These are phyloP conservation scores for Drosophila suboccidentalis DNA, from an alignment of 2,888 invertebrate genomes.

Conservation along the genomic window DNA sequence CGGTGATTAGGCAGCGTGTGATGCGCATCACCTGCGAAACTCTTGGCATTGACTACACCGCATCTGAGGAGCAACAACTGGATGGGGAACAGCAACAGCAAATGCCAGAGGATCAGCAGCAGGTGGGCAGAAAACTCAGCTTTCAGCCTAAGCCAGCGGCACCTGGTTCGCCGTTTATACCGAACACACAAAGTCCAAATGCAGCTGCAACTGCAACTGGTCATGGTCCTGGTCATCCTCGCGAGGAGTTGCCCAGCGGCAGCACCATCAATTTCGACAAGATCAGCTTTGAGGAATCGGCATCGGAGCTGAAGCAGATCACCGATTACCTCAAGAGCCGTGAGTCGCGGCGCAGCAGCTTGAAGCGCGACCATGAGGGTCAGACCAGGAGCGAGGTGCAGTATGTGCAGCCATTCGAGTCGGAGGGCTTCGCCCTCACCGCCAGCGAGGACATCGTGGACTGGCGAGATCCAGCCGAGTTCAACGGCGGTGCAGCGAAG, in stretches of 20 bases:
- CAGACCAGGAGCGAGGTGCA: constrained; percentile 66
- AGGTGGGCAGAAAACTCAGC: constrained; percentile 22
- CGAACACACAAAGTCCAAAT: constrained; percentile 71
- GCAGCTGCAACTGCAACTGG: not conserved
- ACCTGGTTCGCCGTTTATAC: constrained; percentile 61
- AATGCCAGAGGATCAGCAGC: constrained; percentile 18
- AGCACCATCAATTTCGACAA: constrained; percentile 83
- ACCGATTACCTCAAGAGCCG: constrained; percentile 83
- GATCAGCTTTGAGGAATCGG: constrained; percentile 83
- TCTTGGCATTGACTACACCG: constrained; percentile 73
- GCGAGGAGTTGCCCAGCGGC: constrained; percentile 18
- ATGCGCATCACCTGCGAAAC: constrained; percentile 82
- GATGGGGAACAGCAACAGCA: constrained; percentile 4
- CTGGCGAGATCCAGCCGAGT: constrained; percentile 89
- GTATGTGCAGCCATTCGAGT: constrained; percentile 82
- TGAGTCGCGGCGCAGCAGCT: constrained; percentile 77
- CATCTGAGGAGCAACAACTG: not conserved
- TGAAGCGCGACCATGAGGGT: constrained; percentile 68
- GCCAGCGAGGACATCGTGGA: constrained; percentile 89
- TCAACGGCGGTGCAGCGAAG: constrained; percentile 55
- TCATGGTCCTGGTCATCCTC: not conserved
- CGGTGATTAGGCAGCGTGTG: constrained; percentile 81
- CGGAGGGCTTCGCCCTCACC: constrained; percentile 79
- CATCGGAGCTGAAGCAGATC: constrained; percentile 74
- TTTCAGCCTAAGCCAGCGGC: constrained; percentile 15